Conservation (phyloP, 2,797 vertebrate genomes). For the Heterohyrax brucei region DNA sequence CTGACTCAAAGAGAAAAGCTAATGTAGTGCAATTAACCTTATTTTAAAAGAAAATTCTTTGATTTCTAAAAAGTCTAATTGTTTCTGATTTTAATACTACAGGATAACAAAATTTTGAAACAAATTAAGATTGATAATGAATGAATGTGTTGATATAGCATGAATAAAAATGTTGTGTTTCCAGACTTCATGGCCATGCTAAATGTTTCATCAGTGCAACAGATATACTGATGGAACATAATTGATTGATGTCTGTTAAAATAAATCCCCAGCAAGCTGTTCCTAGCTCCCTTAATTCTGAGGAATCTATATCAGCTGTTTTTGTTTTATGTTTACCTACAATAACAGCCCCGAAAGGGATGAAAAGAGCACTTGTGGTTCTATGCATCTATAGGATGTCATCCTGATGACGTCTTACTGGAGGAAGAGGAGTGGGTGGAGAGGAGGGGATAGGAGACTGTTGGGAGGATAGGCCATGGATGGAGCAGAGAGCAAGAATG, state of each 20-base stretch:
- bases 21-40: neutral
- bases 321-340: neutral
- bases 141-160: neutral
- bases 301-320: conserved; percentile 11
- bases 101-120: neutral
- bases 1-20: neutral
- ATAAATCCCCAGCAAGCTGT: neutral
- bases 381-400: too few relatives aligned
- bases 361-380: neutral
- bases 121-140: neutral
- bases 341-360: neutral
- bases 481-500: too few relatives aligned
- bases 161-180: conserved; percentile 28
- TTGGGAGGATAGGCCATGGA: too few relatives aligned
- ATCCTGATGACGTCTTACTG: too few relatives aligned
- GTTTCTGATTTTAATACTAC: neutral
- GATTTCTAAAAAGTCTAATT: neutral
- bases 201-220: neutral
- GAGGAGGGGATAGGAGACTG: too few relatives aligned
- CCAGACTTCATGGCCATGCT: neutral
- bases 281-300: neutral
- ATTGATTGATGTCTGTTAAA: neutral
- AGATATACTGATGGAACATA: neutral
- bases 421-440: too few relatives aligned
- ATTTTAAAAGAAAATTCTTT: conserved; percentile 5